Evolutionary conservation across 2,113 vertebrate genomes (phyloP), one percentile per base, ranked within the genome.

Genomic region (Oreocharis arfaki): DNA sequence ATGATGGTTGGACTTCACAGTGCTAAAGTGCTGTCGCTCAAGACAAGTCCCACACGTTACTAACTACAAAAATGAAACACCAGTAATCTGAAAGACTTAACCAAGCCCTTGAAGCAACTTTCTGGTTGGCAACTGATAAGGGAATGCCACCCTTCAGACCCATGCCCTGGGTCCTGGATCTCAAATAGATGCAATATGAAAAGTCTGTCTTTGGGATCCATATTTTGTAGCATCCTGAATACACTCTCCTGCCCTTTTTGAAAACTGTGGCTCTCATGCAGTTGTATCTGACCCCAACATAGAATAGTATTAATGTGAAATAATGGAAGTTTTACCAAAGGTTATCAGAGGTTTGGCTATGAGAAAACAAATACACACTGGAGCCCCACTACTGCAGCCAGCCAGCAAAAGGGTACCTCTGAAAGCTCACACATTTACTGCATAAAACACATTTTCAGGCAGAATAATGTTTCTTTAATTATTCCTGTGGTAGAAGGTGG

Each of bases 391-490:
- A 5, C 21, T 67, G 33, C 76, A 64, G 24, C 75, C 47, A 80
- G 55, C 27, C 60, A 84, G 80, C 13, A 78, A 44, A 89, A 87
- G 24, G 12, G 7, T 57, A 35, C 30, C 50, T 91, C 81, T 78
- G 60, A 78, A 84, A 92, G 17, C 44, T 67, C 32, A 44, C 30
- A 9, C 9, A 10, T 63, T 67, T 69, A 37, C 11, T 81, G 55
- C 33, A 42, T 56, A n/a, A 75, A 87, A 44, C 19, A 68, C 32
- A 10, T 87, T 91, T 89, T 91, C 37, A 71, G 41, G 69, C 30
- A 63, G 63, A 84, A 52, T 50, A 75, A 63, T 52, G n/a, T 55
- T 83, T 87, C 49, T 86, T 91, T 67, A 75, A 33, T 81, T 94
- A 60, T 59, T 92, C 67, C 30, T 56, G 33, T 21, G 16, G 27